Base-by-base conservation (phyloP, 2,113 vertebrate genomes). In the Myrmophylax atrothorax region DNA sequence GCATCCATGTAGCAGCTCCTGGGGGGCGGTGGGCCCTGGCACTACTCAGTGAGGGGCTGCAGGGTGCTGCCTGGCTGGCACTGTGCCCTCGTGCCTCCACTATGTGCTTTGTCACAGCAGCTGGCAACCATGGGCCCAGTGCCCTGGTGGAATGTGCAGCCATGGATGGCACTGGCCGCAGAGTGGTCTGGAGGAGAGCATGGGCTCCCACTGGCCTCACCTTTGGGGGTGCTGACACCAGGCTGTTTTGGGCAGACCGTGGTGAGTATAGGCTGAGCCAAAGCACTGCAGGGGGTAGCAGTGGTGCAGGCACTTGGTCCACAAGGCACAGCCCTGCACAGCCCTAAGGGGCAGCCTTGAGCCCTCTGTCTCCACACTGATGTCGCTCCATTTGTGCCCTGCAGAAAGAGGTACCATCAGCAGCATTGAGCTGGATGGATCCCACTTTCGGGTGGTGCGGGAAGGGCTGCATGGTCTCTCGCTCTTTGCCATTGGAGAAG, bases 241-340 rank as follows among this genome's bases (percentile, higher is more conserved):
- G 78, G 68, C 94, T 99, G 60, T 99, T 98, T 95, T 99, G 99
- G 99, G 99, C 98, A 60, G 99, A 99, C 56, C 79, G 80, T 0
- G 98, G 99, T 99, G 93, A 98, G 97, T 67, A 49, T 23, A 69
- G 47, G 49, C 37, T 24, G 56, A 70, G 31, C 37, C 0, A 0
- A 12, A 35, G 13, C 12, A 3, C 38, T 10, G 14, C 4, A 10
- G 23, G 7, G 13, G 10, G 1, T 2, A 16, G 55, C 1, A 4
- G 55, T 25, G 68, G 35, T 49, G 38, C 14, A 7, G 64, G 60
- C 0, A 0, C 24, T 46, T 0, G 0, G 22, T 15, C 56, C 2
- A 0, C 22, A 42, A 59, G 72, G 53, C 13, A 46, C 7, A 3
- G n/a, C 59, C 42, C 46, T 52, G 50, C 14, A 35, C 12, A 5